phyloP scores from a whole-genome alignment of 2,797 vertebrate genomes.

The Xiphophorus birchmanni region DNA sequence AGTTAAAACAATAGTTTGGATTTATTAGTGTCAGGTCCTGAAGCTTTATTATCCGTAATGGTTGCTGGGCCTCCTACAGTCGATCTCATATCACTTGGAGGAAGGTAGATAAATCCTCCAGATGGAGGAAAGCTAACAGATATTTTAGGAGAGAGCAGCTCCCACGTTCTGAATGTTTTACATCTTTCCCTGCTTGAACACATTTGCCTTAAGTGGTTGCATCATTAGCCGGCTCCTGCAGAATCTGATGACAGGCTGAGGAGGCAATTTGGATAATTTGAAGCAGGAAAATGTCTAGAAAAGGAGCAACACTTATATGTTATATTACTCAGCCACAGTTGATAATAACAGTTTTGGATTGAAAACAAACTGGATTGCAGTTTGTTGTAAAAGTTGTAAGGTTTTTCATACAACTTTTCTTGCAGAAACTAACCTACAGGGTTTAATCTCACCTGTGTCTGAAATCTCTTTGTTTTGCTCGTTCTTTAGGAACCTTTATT shows the following conservation, averaged over 20 bases:
- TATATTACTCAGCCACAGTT: background rate
- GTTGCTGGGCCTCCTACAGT: background rate
- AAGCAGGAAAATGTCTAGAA: background rate
- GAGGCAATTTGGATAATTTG: background rate
- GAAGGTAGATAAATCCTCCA: background rate
- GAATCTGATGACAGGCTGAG: background rate
- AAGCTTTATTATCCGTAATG: background rate
- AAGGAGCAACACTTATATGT: background rate
- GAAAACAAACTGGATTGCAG: background rate
- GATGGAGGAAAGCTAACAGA: background rate
- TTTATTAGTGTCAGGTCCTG: background rate
- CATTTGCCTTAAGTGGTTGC: background rate
- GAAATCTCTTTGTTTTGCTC: background rate
- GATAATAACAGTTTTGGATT: background rate
- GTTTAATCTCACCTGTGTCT: background rate
- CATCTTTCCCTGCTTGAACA: background rate
- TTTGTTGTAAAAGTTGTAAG: too few relatives aligned
- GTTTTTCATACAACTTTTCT: background rate
- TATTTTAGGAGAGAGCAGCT: background rate
- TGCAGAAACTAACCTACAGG: background rate
- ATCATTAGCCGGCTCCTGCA: background rate
- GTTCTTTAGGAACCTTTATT: background rate
- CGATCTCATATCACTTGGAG: background rate
- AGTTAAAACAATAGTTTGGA: background rate
- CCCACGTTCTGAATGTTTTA: background rate